phyloP scores from a whole-genome alignment of 2,888 invertebrate genomes.

The Ectemnius lituratus region DNA sequence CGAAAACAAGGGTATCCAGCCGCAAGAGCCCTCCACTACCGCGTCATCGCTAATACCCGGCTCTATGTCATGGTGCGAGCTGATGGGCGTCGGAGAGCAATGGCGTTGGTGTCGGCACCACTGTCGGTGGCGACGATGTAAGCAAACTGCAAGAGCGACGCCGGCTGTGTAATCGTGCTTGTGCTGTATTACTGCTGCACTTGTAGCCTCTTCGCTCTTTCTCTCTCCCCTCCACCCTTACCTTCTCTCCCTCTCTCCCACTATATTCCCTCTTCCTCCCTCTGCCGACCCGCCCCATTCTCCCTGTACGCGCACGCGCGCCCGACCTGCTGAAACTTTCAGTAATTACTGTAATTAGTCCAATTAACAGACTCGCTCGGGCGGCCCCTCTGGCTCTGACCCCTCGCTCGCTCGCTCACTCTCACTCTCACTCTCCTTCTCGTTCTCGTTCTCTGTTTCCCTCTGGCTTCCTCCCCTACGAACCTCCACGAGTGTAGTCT shows the following conservation, averaged over 20 bases:
- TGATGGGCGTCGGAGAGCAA: slow-evolving; percentile 39
- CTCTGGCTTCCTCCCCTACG: slow-evolving; percentile 29
- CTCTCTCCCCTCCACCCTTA: too few species aligned
- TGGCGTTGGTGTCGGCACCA: slow-evolving; percentile 20
- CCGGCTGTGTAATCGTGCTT: slow-evolving; percentile 50
- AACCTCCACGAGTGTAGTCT: slow-evolving; percentile 29
- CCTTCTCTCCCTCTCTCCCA: too few species aligned
- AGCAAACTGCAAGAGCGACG: slow-evolving; percentile 46
- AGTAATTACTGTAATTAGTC: slow-evolving; percentile 78
- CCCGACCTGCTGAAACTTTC: slow-evolving; percentile 74
- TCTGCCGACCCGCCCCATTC: too few species aligned
- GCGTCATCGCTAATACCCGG: slow-evolving; percentile 71
- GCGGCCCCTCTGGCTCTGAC: slow-evolving; percentile 69
- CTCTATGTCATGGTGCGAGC: slow-evolving; percentile 59
- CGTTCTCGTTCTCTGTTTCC: slow-evolving; percentile 14
- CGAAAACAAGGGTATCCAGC: slow-evolving; percentile 70
- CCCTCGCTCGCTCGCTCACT: slow-evolving; percentile 44
- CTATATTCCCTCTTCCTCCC: too few species aligned
- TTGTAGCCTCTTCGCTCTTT: slow-evolving; percentile 52
- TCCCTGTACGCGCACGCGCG: too few species aligned
- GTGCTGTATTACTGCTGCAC: slow-evolving; percentile 66
- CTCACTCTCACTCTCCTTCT: slow-evolving; percentile 18
- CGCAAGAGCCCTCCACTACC: slow-evolving; percentile 64
- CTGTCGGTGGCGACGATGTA: slow-evolving; percentile 59
- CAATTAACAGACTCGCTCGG: slow-evolving; percentile 77